These are phyloP conservation scores for Pseudeuparius sepicola DNA, from an alignment of 2,888 invertebrate genomes.

Conservation along the genomic window DNA sequence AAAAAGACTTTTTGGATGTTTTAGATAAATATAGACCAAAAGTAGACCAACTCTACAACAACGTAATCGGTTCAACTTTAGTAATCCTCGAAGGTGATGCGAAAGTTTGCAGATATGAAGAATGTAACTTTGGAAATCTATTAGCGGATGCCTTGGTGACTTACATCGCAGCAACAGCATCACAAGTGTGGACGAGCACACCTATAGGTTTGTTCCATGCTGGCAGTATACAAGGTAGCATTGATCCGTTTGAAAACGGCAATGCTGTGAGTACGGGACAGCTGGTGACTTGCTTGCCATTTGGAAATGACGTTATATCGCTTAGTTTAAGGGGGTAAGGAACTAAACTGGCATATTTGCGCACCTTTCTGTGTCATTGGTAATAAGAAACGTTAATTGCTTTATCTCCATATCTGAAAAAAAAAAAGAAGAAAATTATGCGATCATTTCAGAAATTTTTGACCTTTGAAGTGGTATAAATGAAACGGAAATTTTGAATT, in stretches of 20 bases:
- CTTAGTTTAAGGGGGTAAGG: too few species aligned
- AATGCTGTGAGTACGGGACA: conserved; percentile 60
- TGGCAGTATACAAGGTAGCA: conserved; percentile 60
- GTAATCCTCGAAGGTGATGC: not conserved
- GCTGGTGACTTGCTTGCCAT: conserved; percentile 63
- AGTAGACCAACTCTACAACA: not conserved
- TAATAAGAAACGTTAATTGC: too few species aligned
- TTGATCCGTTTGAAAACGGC: conserved; percentile 37
- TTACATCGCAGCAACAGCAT: too few species aligned
- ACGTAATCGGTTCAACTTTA: not conserved
- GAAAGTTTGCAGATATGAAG: not conserved
- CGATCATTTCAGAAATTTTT: too few species aligned
- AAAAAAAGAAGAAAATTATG: too few species aligned
- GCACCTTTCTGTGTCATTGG: too few species aligned
- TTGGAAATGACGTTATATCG: conserved; percentile 55
- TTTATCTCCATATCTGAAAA: too few species aligned
- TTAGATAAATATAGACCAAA: not conserved
- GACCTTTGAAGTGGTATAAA: too few species aligned
- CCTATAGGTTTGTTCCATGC: conserved; percentile 64
- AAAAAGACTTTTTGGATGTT: not conserved
- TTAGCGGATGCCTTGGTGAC: conserved; percentile 3
- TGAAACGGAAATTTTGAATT: too few species aligned
- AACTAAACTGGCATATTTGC: too few species aligned
- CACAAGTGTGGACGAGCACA: conserved; percentile 77
- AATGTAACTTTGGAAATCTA: conserved; percentile 2